Conservation (phyloP, 2,113 vertebrate genomes). For the Anolis sagrei region DNA sequence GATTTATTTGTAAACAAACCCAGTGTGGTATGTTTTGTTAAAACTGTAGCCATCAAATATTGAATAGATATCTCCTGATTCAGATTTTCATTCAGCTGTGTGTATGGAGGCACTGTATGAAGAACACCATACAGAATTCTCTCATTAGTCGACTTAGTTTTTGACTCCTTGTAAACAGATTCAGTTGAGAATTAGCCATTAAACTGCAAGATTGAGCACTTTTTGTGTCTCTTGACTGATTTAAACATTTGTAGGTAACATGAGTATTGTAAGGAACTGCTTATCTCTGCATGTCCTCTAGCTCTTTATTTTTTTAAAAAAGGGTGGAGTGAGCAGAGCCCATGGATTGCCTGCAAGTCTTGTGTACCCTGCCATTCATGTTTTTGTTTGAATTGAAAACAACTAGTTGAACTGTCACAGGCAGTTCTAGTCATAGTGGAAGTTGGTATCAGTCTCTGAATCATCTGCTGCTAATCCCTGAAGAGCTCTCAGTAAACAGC, state of each 20-base stretch:
- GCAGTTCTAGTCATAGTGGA: too few relatives aligned
- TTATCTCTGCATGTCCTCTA: background rate
- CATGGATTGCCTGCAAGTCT: too few relatives aligned
- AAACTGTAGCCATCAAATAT: background rate
- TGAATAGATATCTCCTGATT: background rate
- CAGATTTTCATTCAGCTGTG: background rate
- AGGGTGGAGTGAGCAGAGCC: too few relatives aligned
- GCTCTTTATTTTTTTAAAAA: background rate
- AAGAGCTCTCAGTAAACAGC: too few relatives aligned
- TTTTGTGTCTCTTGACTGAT: background rate
- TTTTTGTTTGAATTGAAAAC: too few relatives aligned
- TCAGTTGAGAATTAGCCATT: too few relatives aligned
- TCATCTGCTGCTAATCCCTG: too few relatives aligned
- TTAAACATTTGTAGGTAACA: background rate
- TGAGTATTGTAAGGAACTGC: background rate
- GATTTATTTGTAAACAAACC: background rate
- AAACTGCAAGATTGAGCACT: too few relatives aligned
- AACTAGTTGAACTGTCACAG: too few relatives aligned
- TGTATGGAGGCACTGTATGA: background rate
- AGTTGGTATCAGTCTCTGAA: too few relatives aligned
- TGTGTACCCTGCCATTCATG: too few relatives aligned
- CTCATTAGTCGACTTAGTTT: background rate
- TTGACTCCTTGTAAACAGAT: background rate
- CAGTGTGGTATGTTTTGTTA: background rate
- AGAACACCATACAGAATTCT: background rate